Conservation (phyloP, 2,113 vertebrate genomes). For the Corythornis madagascariensis region DNA sequence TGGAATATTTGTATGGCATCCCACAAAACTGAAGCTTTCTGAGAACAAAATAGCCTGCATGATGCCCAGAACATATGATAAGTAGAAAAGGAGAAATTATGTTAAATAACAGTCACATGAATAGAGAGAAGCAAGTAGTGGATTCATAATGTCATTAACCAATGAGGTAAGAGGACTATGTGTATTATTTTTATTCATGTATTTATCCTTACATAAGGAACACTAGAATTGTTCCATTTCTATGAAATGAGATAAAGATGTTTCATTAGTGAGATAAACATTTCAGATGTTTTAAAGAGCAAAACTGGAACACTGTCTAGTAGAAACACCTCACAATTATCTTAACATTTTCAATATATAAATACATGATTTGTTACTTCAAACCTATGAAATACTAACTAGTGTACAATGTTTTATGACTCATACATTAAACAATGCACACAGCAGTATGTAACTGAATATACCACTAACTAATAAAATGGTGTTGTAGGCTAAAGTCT, state of each 20-base stretch:
- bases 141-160: not conserved
- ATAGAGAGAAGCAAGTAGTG: not conserved
- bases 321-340: not conserved
- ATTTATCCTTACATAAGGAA: not conserved
- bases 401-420: not conserved
- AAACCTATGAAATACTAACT: not conserved
- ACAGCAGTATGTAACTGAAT: too few species aligned
- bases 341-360: not conserved
- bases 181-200: not conserved
- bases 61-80: not conserved
- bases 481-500: too few species aligned
- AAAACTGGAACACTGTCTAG: not conserved
- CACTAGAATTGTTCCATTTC: not conserved
- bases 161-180: not conserved
- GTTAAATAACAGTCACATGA: not conserved
- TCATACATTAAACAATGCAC: too few species aligned
- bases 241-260: not conserved
- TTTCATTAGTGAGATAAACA: not conserved
- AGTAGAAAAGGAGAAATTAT: not conserved
- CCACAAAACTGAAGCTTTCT: not conserved
- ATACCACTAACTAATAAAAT: too few species aligned
- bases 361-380: not conserved
- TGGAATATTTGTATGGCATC: not conserved
- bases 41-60: not conserved
- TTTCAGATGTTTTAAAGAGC: not conserved